Conservation (phyloP, 2,113 vertebrate genomes). For the cat (Felis catus) region DNA sequence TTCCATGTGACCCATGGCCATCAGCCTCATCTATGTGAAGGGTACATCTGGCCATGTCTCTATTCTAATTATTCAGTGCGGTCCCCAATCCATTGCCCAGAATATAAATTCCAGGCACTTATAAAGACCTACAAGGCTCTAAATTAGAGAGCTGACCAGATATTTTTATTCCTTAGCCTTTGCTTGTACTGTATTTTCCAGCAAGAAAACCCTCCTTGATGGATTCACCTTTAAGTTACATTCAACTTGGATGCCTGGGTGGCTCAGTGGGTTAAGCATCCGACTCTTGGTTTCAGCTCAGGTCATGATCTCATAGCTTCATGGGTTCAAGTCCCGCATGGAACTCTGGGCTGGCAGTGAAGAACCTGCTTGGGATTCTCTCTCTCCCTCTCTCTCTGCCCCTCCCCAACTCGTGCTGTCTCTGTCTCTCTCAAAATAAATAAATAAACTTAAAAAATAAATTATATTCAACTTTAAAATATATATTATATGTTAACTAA, state of each 20-base stretch:
- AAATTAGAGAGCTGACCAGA: not conserved
- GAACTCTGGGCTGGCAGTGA: no score
- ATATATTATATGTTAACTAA: not conserved
- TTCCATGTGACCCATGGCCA: no score
- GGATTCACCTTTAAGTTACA: no score
- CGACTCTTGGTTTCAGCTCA: no score
- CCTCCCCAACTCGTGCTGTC: no score
- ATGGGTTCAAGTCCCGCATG: no score
- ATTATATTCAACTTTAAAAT: not conserved
- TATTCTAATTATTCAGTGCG: not conserved
- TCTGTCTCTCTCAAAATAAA: no score
- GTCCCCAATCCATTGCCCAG: not conserved
- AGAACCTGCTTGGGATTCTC: no score
- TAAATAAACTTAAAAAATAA: not conserved
- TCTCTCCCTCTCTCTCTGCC: no score
- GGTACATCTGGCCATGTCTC: not conserved
- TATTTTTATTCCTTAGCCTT: not conserved
- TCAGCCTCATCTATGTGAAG: not conserved
- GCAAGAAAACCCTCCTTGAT: not conserved
- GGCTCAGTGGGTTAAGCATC: no score
- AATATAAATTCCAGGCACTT: not conserved
- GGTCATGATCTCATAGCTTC: no score
- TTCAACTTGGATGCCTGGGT: no score
- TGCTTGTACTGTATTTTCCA: not conserved
- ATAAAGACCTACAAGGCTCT: not conserved